Evolutionary conservation across 2,888 invertebrate genomes (phyloP), one percentile per base, ranked within the genome.

Genomic region (Nomada lathburiana): DNA sequence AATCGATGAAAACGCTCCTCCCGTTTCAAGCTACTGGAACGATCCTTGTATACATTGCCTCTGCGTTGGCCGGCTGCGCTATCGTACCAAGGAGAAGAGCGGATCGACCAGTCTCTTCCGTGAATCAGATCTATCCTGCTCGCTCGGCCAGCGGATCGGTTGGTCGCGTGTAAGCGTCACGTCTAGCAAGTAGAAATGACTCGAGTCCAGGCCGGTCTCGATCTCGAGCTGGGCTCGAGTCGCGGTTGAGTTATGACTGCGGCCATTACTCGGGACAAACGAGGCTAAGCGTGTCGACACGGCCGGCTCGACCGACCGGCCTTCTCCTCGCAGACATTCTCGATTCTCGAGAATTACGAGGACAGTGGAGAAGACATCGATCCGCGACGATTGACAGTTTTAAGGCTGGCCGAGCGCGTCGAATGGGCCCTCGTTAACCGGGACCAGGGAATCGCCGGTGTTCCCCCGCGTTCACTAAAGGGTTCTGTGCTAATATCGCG

Each of bases 261-360:
- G 84, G 85, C 88, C 89, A 89, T 91, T 90, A 87, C 89, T 88
- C 80, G 85, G 90, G 90, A 91, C 90, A 92, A 92, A 92, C 92
- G 92, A 92, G 92, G 90, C 90, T 92, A 92, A 92, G 89, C 90
- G 87, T 92, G 92, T 92, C 92, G 91, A 91, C 92, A 90, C 89
- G 83, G 75, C 81, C 77, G 82, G 76, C 75, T 77, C 75, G 80
- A 76, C 75, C 76, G 68, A 82, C 68, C 86, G 82, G 82, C 88
- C 86, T 87, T 82, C 83, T 81, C 60, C 63, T 20, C 55, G 18
- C 63, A 76, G 83, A 86, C 85, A 80, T 83, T 88, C 88, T 80
- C 71, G 77, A 81, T 81, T 79, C 80, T 67, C 71, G 67, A 83
- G 85, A 88, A 88, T 88, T 88, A 88, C 88, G 85, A 85, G 75